phyloP scores from a whole-genome alignment of 30 jellyfish, hydroid and myxozoan genomes.

The Nemopilema nomurai region DNA sequence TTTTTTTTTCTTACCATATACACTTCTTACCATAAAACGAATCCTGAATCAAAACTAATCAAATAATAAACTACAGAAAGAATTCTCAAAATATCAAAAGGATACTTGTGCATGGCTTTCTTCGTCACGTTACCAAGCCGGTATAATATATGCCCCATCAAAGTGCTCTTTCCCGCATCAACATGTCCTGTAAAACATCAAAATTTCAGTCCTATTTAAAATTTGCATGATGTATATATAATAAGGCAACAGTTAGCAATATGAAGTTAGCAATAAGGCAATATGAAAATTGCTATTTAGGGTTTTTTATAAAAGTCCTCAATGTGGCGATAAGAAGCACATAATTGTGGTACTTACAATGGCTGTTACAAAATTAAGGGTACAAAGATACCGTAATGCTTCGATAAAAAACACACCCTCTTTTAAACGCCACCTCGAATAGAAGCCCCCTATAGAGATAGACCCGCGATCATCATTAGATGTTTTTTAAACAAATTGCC shows the following conservation, averaged over 20 bases:
- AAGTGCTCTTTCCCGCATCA: constrained; percentile 97
- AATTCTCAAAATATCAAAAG: neutral
- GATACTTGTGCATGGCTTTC: constrained; percentile 94
- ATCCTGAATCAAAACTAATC: too few relatives aligned
- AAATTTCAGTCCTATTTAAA: neutral
- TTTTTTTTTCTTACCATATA: too few relatives aligned
- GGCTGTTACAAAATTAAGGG: too few relatives aligned
- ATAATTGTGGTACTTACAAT: neutral
- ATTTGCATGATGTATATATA: neutral
- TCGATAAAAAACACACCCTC: too few relatives aligned
- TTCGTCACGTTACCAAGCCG: constrained; percentile 91
- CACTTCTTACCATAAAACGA: too few relatives aligned
- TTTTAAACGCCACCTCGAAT: too few relatives aligned
- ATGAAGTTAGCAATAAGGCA: neutral
- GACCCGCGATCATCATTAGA: too few relatives aligned
- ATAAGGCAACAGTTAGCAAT: neutral
- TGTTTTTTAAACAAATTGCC: too few relatives aligned
- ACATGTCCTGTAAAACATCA: constrained; percentile 81
- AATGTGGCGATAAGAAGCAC: neutral
- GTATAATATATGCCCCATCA: constrained; percentile 94
- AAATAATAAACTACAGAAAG: neutral
- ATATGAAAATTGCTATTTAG: neutral
- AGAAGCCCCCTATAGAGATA: too few relatives aligned
- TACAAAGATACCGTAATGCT: too few relatives aligned
- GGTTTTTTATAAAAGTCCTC: neutral